phyloP scores from a whole-genome alignment of 2,797 vertebrate species.

The Cercopithecus mitis region DNA sequence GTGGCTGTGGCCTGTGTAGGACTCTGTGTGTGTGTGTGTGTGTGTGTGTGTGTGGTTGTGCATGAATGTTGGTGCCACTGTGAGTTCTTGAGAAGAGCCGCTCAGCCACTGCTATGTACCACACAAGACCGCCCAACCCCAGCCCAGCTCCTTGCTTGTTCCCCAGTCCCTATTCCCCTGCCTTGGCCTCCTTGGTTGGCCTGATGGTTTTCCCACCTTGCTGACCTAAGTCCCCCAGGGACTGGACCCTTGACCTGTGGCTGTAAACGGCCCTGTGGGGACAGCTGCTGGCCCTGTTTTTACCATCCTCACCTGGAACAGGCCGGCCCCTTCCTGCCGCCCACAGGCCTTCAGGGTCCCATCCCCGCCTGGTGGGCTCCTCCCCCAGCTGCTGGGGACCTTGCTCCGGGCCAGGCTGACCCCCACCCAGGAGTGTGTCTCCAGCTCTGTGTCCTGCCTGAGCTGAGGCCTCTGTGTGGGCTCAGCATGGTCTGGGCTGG shows the following conservation, averaged over 20 bases:
- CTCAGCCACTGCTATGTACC: background rate
- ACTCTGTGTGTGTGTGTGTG: background rate
- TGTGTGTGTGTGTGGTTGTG: background rate
- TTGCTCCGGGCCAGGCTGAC: background rate
- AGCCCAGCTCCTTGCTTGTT: accelerated
- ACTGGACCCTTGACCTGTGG: background rate
- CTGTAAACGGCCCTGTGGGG: constrained; percentile 45
- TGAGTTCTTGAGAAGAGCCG: background rate
- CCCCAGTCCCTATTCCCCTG: accelerated
- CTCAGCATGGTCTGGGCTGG: background rate
- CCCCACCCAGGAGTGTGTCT: background rate
- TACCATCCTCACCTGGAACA: constrained; percentile 33
- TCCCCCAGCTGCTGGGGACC: background rate
- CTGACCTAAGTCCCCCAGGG: background rate
- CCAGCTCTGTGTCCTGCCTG: background rate
- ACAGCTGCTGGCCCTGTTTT: constrained; percentile 38
- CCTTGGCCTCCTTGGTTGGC: background rate
- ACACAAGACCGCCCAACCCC: accelerated
- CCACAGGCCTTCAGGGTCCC: background rate
- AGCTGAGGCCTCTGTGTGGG: background rate
- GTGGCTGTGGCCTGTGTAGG: background rate
- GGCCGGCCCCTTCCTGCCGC: constrained; percentile 25
- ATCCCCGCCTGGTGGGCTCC: background rate
- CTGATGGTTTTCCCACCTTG: constrained; percentile 54
- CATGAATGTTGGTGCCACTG: background rate